Percentiles rank a stretch among this genome's conserved stretches.
Evolutionary conservation across 2,113 vertebrate genomes (phyloP).

Genomic region (Sinocyclocheilus maitianheensis): DNA sequence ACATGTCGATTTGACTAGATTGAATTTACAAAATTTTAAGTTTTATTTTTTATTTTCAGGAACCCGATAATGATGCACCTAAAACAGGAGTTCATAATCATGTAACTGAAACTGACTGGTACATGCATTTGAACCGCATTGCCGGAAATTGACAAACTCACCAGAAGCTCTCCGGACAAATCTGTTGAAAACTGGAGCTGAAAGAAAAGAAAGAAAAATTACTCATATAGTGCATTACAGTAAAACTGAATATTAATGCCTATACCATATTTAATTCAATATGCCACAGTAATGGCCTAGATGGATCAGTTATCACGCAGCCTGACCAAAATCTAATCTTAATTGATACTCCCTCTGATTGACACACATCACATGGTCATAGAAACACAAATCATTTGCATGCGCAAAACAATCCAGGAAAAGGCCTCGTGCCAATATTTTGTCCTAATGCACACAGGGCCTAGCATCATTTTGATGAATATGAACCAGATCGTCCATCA

Average conservation of each 20-base stretch:
- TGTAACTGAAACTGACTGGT: not conserved
- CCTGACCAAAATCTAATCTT: not conserved
- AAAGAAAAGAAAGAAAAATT: slow-evolving; percentile 57
- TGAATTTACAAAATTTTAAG: not conserved
- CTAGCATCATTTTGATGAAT: not conserved
- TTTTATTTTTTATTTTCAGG: not conserved
- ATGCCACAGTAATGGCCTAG: slow-evolving; percentile 9
- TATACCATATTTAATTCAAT: not conserved
- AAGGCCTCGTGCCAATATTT: not conserved
- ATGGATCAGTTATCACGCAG: not conserved
- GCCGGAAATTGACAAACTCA: slow-evolving; percentile 65
- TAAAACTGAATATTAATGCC: not conserved
- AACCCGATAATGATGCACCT: not conserved
- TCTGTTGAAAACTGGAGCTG: slow-evolving; percentile 92
- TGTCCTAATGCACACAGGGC: slow-evolving; percentile 45
- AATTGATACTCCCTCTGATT: not conserved
- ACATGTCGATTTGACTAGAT: not conserved
- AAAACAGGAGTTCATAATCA: not conserved
- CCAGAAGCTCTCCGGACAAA: slow-evolving; percentile 94
- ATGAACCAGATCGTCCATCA: not conserved
- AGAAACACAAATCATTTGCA: slow-evolving; percentile 39
- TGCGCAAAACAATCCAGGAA: not conserved
- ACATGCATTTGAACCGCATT: not conserved
- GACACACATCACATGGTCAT: slow-evolving; percentile 13
- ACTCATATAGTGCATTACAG: not conserved